Evolutionary conservation across 2,113 vertebrate genomes (phyloP), one percentile per base, ranked within the genome.

Genomic region (Nibea albiflora): DNA sequence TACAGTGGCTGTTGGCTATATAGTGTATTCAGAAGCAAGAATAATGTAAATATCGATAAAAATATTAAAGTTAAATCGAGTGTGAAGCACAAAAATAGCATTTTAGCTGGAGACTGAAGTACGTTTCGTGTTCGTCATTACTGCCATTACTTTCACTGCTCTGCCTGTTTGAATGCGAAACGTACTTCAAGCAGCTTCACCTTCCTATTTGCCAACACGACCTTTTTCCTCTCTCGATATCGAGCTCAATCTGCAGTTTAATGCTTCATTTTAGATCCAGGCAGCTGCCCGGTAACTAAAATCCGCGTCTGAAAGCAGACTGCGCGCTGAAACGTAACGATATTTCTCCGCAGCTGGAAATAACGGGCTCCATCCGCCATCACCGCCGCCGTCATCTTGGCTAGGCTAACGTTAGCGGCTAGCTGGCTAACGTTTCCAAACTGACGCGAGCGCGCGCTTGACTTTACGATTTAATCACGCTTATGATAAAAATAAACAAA

Each of bases 291-390:
- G 9, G 35, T 7, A 15, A 35, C 3, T 4, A 35, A 65, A 26
- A 57, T 4, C 0, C 4, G 17, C 3, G 9, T 14, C 0, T 47
- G 5, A 19, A 11, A 6, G 0, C 10, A 53, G 2, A 16, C n/a
- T 22, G 56, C 1, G 5, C 1, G 2, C 12, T 26, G 1, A 35
- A 70, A 49, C 0, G 47, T 20, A 47, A 2, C 7, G 11, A 17
- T 65, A 19, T 24, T 17, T 1, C n/a, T 68, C 80, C 47, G 65
- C 79, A 80, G 82, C 78, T 86, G 70, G 44, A 88, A 44, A 87
- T 93, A 92, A 91, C 92, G 92, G 88, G 76, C 81, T 82, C 50
- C 66, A 70, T 85, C 91, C 86, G 86, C 91, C 89, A 92, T 82
- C 86, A 70, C 28, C 52, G 24, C 71, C 68, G 80, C 67, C 76